These are phyloP conservation scores for Anolis sagrei DNA, from an alignment of 2,113 vertebrate species.

Conservation along the genomic window DNA sequence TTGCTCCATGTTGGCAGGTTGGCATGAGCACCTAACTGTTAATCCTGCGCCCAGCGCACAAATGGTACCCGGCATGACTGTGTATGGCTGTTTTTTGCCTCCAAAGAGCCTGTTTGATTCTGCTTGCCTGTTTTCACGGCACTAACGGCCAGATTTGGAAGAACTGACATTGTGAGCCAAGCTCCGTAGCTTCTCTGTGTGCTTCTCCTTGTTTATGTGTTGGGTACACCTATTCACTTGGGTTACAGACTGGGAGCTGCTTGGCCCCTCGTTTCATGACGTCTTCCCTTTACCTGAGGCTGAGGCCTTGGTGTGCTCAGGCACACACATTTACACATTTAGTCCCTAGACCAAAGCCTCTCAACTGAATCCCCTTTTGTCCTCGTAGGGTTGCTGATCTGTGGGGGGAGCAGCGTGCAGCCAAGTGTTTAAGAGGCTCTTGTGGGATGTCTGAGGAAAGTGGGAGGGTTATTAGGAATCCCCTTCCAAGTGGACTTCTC, in stretches of 20 bases:
- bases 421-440: neutral
- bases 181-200: neutral
- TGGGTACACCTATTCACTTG: neutral
- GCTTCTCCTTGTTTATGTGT: fast-evolving
- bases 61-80: conserved; percentile 59
- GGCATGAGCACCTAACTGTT: conserved; percentile 61
- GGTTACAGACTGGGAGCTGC: fast-evolving
- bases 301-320: fast-evolving
- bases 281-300: fast-evolving
- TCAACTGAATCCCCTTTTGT: neutral
- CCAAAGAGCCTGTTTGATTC: conserved; percentile 35
- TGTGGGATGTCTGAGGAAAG: neutral
- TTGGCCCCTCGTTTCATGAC: fast-evolving
- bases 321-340: fast-evolving
- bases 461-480: neutral
- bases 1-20: conserved; percentile 34
- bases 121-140: conserved; percentile 69
- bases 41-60: conserved; percentile 34
- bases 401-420: too few relatives aligned
- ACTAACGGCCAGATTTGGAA: conserved; percentile 17
- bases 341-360: neutral
- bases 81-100: conserved; percentile 44
- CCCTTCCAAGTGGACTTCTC: neutral
- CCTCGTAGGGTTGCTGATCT: too few relatives aligned
- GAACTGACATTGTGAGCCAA: neutral